Percentiles rank a stretch among this genome's conserved stretches.
phyloP scores from a whole-genome alignment of 2,797 vertebrate species.

The Danio jaintianensis region DNA sequence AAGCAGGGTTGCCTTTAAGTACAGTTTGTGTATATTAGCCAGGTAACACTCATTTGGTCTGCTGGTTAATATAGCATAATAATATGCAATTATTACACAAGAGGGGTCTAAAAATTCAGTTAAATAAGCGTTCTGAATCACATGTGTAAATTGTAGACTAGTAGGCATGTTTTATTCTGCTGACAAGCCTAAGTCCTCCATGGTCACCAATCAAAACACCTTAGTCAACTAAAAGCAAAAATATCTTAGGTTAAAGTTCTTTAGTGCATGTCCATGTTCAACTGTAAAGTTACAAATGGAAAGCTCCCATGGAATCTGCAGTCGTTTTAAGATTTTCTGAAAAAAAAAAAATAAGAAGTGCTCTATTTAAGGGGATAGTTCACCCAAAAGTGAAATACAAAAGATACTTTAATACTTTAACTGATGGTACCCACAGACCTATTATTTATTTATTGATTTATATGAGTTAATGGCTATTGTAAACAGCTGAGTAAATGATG shows the following conservation, averaged over 20 bases:
- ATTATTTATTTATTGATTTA: too few species aligned
- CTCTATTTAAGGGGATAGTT: too few species aligned
- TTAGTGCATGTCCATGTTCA: not conserved
- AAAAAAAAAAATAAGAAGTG: not conserved
- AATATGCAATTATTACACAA: too few species aligned
- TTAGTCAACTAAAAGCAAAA: constrained; percentile 1
- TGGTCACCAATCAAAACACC: not conserved
- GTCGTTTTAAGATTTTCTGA: not conserved
- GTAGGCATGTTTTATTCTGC: not conserved
- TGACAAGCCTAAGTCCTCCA: not conserved
- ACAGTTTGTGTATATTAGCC: not conserved
- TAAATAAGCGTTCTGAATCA: not conserved
- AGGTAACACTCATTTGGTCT: not conserved
- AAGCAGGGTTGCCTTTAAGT: constrained; percentile 15
- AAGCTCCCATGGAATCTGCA: not conserved
- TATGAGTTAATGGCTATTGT: too few species aligned
- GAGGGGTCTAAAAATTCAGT: not conserved
- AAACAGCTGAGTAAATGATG: too few species aligned
- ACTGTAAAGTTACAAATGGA: not conserved
- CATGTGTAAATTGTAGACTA: not conserved
- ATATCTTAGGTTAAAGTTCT: not conserved
- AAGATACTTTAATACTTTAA: too few species aligned
- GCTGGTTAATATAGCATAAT: too few species aligned
- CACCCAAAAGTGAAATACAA: too few species aligned
- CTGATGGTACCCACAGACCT: too few species aligned